Evolutionary conservation across 2,888 invertebrate genomes (phyloP).

Genomic region (Lasioglossum vierecki): DNA sequence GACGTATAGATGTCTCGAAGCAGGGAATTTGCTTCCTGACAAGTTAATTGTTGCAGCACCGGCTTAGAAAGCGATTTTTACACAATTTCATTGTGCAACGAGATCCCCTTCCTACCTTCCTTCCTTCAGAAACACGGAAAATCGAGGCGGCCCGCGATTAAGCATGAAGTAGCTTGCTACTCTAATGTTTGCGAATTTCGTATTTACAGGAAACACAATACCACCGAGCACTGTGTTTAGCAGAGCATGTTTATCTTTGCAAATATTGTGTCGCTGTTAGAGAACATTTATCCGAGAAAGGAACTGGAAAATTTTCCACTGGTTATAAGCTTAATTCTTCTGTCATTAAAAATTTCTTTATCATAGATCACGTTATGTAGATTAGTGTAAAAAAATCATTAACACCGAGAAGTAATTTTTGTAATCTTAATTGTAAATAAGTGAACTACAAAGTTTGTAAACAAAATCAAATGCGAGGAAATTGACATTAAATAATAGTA

Average conservation of each 20-base stretch:
- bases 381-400: background rate
- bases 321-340: background rate
- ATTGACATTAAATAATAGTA: background rate
- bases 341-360: background rate
- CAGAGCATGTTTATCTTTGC: background rate
- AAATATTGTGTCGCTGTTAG: background rate
- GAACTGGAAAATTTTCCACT: background rate
- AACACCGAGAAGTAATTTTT: background rate
- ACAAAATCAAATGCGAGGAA: background rate
- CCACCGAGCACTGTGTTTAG: background rate
- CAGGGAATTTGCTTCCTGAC: slow-evolving; percentile 15
- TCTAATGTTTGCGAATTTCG: slow-evolving; percentile 3
- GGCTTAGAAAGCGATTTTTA: slow-evolving; percentile 28
- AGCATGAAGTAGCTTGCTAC: background rate
- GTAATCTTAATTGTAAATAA: background rate
- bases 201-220: slow-evolving; percentile 6
- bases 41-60: slow-evolving; percentile 35
- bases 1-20: background rate
- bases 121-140: background rate
- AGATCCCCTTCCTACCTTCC: background rate
- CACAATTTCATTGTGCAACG: slow-evolving; percentile 18
- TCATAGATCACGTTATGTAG: background rate
- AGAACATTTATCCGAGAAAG: background rate
- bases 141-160: background rate
- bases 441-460: background rate